phyloP scores from a whole-genome alignment of 2,113 vertebrate species.

The Nanger granti region DNA sequence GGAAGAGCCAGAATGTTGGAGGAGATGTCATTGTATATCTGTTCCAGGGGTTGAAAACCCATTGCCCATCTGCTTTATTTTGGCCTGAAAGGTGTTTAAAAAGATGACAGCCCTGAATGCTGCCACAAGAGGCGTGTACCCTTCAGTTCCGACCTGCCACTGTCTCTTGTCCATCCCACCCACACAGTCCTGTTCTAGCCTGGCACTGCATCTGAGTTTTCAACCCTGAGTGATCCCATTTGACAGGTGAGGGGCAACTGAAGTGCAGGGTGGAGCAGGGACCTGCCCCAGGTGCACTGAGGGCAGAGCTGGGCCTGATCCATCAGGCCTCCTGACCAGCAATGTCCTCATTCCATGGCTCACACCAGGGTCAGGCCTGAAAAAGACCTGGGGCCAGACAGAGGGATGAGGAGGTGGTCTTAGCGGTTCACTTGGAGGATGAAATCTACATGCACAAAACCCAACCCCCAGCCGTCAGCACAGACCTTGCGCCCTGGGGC shows the following conservation, averaged over 20 bases:
- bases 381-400: not conserved
- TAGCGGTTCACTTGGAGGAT: not conserved
- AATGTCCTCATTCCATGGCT: not conserved
- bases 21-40: not conserved
- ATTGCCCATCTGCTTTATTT: not conserved
- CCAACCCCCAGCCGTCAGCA: not conserved
- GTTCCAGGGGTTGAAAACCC: not conserved
- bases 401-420: not conserved
- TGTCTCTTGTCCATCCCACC: not conserved
- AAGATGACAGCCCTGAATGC: not conserved
- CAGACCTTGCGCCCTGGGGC: not conserved
- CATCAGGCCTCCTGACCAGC: not conserved
- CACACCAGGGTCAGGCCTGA: not conserved
- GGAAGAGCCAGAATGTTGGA: not conserved
- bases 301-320: not conserved
- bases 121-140: fast-evolving
- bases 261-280: not conserved
- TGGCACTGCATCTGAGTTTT: not conserved
- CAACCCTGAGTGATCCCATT: not conserved
- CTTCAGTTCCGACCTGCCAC: not conserved
- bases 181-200: fast-evolving
- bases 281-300: not conserved
- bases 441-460: not conserved
- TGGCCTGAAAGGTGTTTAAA: not conserved
- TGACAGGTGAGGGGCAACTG: not conserved